Evolutionary conservation across 1,140 invertebrate species (phyloP).

Genomic region (Thereuonema tuberculata): DNA sequence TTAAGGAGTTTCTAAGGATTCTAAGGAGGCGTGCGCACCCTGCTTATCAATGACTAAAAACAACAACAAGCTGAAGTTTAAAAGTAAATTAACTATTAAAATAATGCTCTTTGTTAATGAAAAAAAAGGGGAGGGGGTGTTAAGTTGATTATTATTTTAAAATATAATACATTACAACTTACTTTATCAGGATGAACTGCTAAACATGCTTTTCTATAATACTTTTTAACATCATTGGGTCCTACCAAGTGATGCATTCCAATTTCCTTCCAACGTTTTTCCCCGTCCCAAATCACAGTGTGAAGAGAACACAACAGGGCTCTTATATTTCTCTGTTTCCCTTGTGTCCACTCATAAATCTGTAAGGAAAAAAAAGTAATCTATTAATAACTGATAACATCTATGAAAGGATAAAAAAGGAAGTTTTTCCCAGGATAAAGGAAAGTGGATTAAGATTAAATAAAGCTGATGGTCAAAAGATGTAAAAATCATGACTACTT

Average conservation of each 20-base stretch:
- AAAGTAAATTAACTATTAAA: too few relatives aligned
- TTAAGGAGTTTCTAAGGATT: too few relatives aligned
- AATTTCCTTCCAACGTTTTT: constrained; percentile 68
- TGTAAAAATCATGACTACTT: not conserved
- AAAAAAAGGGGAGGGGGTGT: too few relatives aligned
- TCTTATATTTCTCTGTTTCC: constrained; percentile 91
- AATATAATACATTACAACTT: constrained; percentile 16
- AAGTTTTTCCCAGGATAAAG: not conserved
- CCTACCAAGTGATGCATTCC: constrained; percentile 90
- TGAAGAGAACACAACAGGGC: constrained; percentile 88
- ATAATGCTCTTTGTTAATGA: too few relatives aligned
- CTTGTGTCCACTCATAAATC: constrained; percentile 72
- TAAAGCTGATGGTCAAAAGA: not conserved
- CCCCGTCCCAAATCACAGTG: constrained; percentile 84
- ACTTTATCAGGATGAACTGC: constrained; percentile 98
- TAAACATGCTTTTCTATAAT: constrained; percentile 87
- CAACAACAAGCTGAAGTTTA: too few relatives aligned
- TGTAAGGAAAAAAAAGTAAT: constrained; percentile 26
- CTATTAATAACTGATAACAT: too few relatives aligned
- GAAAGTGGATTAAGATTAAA: not conserved
- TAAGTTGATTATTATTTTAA: too few relatives aligned
- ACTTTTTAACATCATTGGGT: constrained; percentile 84
- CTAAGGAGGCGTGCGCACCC: too few relatives aligned
- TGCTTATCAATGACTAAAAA: too few relatives aligned
- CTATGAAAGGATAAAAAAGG: too few relatives aligned